These are phyloP conservation scores for Leucophora obtusa DNA, from an alignment of 2,888 invertebrate species.

Conservation along the genomic window DNA sequence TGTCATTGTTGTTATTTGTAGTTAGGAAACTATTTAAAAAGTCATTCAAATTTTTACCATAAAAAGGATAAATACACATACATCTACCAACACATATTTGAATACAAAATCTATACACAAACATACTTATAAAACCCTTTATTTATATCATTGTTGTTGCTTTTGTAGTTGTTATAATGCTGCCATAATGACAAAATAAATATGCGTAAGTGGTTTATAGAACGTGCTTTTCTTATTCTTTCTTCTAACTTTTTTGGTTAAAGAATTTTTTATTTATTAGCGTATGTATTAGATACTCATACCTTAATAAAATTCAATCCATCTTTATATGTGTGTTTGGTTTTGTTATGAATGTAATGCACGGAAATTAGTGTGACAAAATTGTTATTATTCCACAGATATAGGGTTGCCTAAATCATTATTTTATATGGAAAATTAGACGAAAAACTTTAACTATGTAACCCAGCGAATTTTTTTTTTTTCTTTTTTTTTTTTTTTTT, in stretches of 20 bases:
- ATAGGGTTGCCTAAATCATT: slow-evolving; percentile 47
- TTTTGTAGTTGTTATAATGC: slow-evolving; percentile 69
- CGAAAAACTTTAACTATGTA: background rate
- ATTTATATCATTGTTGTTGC: slow-evolving; percentile 37
- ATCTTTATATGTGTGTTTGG: background rate
- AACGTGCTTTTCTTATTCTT: slow-evolving; percentile 69
- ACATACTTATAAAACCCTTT: slow-evolving; percentile 34
- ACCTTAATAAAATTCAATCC: background rate
- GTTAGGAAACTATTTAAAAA: slow-evolving; percentile 76
- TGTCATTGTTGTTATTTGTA: slow-evolving; percentile 19
- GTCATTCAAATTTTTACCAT: slow-evolving; percentile 73
- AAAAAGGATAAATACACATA: slow-evolving; percentile 41
- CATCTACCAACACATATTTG: background rate
- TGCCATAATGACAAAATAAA: slow-evolving; percentile 79
- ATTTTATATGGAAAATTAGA: slow-evolving; percentile 1
- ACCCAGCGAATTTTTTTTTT: background rate
- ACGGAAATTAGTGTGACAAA: slow-evolving; percentile 71
- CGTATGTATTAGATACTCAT: background rate
- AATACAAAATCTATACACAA: slow-evolving; percentile 12
- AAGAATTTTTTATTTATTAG: background rate
- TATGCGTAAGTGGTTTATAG: slow-evolving; percentile 76
- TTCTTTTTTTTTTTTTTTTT: too few relatives aligned
- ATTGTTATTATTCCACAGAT: slow-evolving; percentile 58
- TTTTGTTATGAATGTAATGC: slow-evolving; percentile 62
- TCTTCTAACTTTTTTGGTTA: background rate